These are phyloP conservation scores for Uropetala carovei DNA, from an alignment of 2,888 invertebrate species.

Conservation along the genomic window DNA sequence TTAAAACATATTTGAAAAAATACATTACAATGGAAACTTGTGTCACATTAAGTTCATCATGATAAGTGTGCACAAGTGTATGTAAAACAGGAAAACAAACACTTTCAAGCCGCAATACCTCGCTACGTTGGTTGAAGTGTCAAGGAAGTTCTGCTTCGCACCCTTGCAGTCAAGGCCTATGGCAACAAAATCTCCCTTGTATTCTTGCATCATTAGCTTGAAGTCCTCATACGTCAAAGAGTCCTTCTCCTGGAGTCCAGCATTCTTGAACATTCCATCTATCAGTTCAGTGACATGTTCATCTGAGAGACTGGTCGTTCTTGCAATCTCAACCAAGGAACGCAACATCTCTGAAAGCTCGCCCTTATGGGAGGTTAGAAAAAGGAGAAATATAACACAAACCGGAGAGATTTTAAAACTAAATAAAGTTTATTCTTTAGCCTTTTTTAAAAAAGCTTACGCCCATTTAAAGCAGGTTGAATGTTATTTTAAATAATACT, in stretches of 20 bases:
- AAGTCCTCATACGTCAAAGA: constrained; percentile 94
- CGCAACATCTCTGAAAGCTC: constrained; percentile 96
- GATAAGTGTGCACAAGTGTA: no score
- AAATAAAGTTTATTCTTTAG: no score
- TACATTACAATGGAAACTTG: no score
- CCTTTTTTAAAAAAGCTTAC: no score
- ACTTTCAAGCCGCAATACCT: background rate
- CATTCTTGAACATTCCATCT: constrained; percentile 96
- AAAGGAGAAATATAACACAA: no score
- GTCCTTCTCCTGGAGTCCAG: constrained; percentile 92
- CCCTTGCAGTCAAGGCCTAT: constrained; percentile 96
- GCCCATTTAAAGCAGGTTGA: no score
- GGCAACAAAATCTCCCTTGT: constrained; percentile 96
- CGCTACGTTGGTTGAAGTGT: constrained; percentile 95
- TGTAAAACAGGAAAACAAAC: no score
- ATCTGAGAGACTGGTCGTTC: constrained; percentile 92
- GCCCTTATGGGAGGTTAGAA: constrained; percentile 73
- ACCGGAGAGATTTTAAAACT: no score
- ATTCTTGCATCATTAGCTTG: constrained; percentile 97
- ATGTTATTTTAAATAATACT: no score
- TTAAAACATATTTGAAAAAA: no score
- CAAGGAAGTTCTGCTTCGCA: constrained; percentile 95
- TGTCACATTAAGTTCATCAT: no score
- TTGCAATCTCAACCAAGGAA: constrained; percentile 93
- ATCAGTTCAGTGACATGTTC: constrained; percentile 94